These are phyloP conservation scores for Corydoras maculifer DNA, from an alignment of 2,113 vertebrate genomes.

Conservation along the genomic window DNA sequence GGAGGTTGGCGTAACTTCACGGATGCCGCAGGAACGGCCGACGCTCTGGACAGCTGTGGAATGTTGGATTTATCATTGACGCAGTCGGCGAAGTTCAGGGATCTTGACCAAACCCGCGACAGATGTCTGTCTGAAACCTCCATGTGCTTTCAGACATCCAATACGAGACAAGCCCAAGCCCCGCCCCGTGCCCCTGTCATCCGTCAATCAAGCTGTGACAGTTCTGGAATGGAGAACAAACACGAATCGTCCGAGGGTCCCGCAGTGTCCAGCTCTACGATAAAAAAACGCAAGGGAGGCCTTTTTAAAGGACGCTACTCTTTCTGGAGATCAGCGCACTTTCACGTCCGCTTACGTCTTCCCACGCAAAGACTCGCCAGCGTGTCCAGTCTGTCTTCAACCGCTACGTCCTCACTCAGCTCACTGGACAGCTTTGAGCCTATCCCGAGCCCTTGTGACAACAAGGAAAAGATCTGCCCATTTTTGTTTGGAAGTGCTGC, in stretches of 20 bases:
- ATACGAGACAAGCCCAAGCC: constrained; percentile 26
- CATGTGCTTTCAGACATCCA: constrained; percentile 55
- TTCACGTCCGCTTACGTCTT: constrained; percentile 45
- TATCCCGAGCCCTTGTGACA: constrained; percentile 51
- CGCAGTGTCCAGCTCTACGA: constrained; percentile 45
- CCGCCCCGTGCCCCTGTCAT: constrained; percentile 54
- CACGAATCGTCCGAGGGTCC: constrained; percentile 52
- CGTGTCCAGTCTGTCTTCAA: constrained; percentile 68
- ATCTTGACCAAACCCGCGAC: constrained; percentile 49
- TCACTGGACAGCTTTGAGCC: constrained; percentile 67
- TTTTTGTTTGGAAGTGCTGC: constrained; percentile 63
- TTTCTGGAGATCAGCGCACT: constrained; percentile 51
- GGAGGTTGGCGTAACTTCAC: constrained; percentile 58
- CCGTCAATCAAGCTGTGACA: constrained; percentile 67
- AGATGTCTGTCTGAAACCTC: constrained; percentile 65
- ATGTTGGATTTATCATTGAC: constrained; percentile 52
- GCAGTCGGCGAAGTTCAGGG: constrained; percentile 47
- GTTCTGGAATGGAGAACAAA: constrained; percentile 54
- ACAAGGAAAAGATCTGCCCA: constrained; percentile 46
- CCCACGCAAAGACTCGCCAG: constrained; percentile 55
- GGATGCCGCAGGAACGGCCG: constrained; percentile 50
- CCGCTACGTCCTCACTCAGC: constrained; percentile 70
- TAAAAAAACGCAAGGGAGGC: constrained; percentile 24
- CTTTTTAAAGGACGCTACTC: constrained; percentile 43
- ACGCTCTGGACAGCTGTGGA: constrained; percentile 52